Percentiles rank a stretch among this genome's conserved stretches.
These are phyloP conservation scores for Piscicola geometra DNA, from an alignment of 2,888 invertebrate genomes.

Conservation along the genomic window DNA sequence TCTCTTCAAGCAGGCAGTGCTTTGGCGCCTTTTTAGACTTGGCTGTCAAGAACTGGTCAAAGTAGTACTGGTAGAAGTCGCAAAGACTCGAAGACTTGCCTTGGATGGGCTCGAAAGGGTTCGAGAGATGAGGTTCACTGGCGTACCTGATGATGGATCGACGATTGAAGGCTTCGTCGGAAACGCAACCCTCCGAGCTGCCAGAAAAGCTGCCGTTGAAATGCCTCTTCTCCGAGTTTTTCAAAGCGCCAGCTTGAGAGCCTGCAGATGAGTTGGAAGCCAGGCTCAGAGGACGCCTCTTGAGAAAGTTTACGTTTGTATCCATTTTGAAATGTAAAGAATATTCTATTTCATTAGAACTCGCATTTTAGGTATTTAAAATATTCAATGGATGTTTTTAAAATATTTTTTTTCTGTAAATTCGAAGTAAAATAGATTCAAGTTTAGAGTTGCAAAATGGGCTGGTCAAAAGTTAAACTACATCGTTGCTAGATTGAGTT, in stretches of 20 bases:
- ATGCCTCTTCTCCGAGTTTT: neutral
- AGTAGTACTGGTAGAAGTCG: conserved; percentile 8
- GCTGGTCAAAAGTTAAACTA: no score
- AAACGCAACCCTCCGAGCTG: conserved; percentile 6
- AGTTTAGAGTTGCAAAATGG: no score
- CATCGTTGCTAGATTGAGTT: no score
- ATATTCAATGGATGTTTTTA: no score
- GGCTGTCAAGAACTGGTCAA: neutral
- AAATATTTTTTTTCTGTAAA: no score
- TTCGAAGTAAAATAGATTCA: no score
- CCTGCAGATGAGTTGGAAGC: conserved; percentile 25
- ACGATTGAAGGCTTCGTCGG: neutral
- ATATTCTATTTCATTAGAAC: no score
- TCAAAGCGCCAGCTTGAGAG: neutral
- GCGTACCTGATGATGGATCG: neutral
- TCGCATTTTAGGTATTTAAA: no score
- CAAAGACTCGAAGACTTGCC: neutral
- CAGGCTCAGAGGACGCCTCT: conserved; percentile 26
- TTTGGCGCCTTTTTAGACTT: neutral
- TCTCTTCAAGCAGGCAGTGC: neutral
- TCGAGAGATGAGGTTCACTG: conserved; percentile 3
- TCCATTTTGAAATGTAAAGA: conserved; percentile 1
- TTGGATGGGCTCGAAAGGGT: neutral
- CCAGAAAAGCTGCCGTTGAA: neutral
- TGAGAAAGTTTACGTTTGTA: neutral